Evolutionary conservation across 2,797 vertebrate species (phyloP), one percentile per base, ranked within the genome.

Genomic region (Holocentrus rufus): DNA sequence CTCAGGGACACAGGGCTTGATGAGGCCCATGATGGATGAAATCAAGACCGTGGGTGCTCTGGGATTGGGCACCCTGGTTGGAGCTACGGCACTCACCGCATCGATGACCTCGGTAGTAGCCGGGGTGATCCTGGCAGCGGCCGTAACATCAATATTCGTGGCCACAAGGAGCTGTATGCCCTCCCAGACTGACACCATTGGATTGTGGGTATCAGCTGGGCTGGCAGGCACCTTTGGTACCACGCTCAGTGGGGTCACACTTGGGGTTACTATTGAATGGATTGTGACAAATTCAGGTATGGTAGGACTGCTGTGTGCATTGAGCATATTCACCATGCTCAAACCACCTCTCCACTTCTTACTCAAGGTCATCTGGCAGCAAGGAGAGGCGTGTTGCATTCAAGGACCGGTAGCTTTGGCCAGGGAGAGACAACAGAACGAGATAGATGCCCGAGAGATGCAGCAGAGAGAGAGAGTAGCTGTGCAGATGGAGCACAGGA

Each of bases 11-110:
- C 25, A 74, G 2, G 61, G 55, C 25, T 77, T 78, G 1, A 56
- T 93, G 47, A 85, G 81, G 25, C 90, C 91, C 0, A 14, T 94
- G 58, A 66, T 81, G 36, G 88, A 91, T 1, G 91, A 91, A 3
- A 82, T 88, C 20, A 69, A 60, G 63, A 82, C 75, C 1, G 83
- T 94, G 49, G 92, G 93, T 5, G 74, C 92, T 23, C 81, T 94
- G 39, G 92, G 92, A 1, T 53, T 93, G 31, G 92, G 92, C 5
- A 87, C 84, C 15, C 87, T 94, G 0, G 55, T 93, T 4, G 93
- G 92, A 63, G 87, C 92, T 2, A 90, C 90, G 0, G 90, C 92
- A 0, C 74, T 93, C 46, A 92, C 91, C n/a, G 66, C 77, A 4
- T 83, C 90, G 0, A 91, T 92, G 88, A 91, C 90, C 5, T 84